A percentile compares a stretch with the other conserved stretches of the same genome.
Conservation (phyloP, 2,113 vertebrate species). For the Ellobius talpinus region DNA sequence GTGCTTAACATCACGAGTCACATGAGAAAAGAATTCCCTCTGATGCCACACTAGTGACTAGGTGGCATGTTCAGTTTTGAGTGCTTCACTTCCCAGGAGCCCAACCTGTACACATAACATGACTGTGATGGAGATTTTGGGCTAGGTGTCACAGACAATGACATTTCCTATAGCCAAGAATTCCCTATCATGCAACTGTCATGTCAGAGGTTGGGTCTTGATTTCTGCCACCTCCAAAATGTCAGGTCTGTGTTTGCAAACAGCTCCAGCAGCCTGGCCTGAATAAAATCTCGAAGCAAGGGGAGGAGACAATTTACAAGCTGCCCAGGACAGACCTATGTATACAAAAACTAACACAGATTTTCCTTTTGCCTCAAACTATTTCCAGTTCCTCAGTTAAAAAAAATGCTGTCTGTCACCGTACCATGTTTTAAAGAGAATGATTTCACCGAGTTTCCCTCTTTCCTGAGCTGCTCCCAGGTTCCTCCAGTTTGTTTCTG, state of each 20-base stretch:
- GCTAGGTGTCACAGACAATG: neutral
- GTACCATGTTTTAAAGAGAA: neutral
- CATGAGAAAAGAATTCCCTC: neutral
- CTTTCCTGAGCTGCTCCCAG: neutral
- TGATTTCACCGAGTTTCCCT: neutral
- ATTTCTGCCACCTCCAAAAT: neutral
- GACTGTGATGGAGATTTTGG: neutral
- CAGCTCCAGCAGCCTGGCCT: neutral
- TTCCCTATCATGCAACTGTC: neutral
- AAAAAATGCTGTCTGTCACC: neutral
- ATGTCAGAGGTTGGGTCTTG: neutral
- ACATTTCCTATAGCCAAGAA: neutral
- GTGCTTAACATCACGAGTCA: no score
- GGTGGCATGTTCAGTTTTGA: neutral
- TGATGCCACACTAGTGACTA: neutral
- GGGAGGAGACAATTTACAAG: neutral
- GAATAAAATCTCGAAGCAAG: neutral
- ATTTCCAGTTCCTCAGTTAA: neutral
- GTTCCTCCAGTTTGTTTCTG: neutral
- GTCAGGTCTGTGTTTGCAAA: neutral
- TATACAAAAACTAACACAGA: neutral
- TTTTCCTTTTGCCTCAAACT: neutral
- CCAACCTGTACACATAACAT: neutral
- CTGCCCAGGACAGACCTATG: neutral
- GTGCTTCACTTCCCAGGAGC: neutral